phyloP scores from a whole-genome alignment of 2,797 vertebrate genomes.

The Etheostoma nigrum region DNA sequence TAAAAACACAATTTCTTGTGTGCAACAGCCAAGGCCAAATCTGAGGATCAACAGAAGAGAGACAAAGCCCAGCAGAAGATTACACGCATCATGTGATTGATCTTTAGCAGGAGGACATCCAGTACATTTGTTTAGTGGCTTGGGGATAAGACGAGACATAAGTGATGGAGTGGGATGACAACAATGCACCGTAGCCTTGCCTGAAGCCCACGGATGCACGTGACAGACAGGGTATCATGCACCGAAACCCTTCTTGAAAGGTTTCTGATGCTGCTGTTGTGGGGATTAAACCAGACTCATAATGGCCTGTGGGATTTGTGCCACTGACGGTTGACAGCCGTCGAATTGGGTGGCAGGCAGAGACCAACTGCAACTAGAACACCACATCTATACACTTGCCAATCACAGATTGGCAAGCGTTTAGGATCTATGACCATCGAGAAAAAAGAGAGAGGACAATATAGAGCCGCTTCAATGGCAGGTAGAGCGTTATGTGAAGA shows the following conservation, averaged over 20 bases:
- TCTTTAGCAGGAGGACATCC: constrained; percentile 62
- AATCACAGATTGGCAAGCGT: constrained; percentile 69
- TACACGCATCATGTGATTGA: constrained; percentile 61
- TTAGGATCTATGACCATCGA: constrained; percentile 72
- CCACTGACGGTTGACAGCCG: constrained; percentile 76
- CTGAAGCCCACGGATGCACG: constrained; percentile 68
- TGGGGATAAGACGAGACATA: constrained; percentile 67
- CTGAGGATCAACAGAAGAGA: constrained; percentile 31
- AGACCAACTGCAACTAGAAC: constrained; percentile 75
- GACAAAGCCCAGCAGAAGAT: constrained; percentile 48
- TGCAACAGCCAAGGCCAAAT: constrained; percentile 33
- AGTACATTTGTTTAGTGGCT: constrained; percentile 64
- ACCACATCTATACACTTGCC: constrained; percentile 74
- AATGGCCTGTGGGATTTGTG: constrained; percentile 84
- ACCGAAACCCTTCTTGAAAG: constrained; percentile 76
- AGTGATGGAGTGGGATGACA: constrained; percentile 74
- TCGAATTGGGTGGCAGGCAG: constrained; percentile 77
- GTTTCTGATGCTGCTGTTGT: constrained; percentile 72
- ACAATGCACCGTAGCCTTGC: constrained; percentile 64
- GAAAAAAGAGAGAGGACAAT: constrained; percentile 51
- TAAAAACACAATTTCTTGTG: constrained; percentile 36
- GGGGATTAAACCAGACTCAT: constrained; percentile 82
- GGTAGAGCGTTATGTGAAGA: constrained; percentile 43
- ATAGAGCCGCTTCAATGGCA: constrained; percentile 57
- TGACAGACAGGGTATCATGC: constrained; percentile 81